These are phyloP conservation scores for Hemistola chrysoprasaria DNA, from an alignment of 2,888 invertebrate species.

Conservation along the genomic window DNA sequence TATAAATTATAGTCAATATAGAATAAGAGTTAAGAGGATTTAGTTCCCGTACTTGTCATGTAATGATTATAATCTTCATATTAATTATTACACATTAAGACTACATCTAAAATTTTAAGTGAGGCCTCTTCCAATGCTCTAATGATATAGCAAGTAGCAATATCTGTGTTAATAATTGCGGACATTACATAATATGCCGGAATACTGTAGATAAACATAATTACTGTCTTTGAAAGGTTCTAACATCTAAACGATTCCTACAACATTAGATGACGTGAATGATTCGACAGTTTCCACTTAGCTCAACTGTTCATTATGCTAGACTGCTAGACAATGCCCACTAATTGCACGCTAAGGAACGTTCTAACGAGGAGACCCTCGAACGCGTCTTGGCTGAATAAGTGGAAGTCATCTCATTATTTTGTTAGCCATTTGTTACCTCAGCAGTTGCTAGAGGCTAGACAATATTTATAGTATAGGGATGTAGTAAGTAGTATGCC, in stretches of 20 bases:
- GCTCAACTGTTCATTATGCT: conserved; percentile 45
- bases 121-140: too few relatives aligned
- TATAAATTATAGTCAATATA: conserved; percentile 33
- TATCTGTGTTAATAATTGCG: conserved; percentile 15
- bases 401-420: conserved; percentile 43
- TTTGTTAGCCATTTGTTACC: conserved; percentile 14
- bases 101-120: too few relatives aligned
- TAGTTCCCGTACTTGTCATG: too few relatives aligned
- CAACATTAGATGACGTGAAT: conserved; percentile 38
- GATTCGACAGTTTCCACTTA: conserved; percentile 47
- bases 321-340: conserved; percentile 54
- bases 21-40: conserved; percentile 27
- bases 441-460: not conserved
- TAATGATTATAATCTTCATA: too few relatives aligned
- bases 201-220: conserved; percentile 26
- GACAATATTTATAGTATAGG: conserved; percentile 7
- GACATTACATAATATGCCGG: conserved; percentile 34
- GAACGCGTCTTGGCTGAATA: conserved; percentile 45
- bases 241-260: conserved; percentile 26
- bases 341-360: conserved; percentile 52
- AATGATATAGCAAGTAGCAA: not conserved
- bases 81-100: too few relatives aligned
- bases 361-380: conserved; percentile 40
- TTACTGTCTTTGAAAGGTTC: conserved; percentile 23
- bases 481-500: not conserved